Evolutionary conservation across 2,113 vertebrate species (phyloP).

Genomic region (Erythrocercus mccallii): DNA sequence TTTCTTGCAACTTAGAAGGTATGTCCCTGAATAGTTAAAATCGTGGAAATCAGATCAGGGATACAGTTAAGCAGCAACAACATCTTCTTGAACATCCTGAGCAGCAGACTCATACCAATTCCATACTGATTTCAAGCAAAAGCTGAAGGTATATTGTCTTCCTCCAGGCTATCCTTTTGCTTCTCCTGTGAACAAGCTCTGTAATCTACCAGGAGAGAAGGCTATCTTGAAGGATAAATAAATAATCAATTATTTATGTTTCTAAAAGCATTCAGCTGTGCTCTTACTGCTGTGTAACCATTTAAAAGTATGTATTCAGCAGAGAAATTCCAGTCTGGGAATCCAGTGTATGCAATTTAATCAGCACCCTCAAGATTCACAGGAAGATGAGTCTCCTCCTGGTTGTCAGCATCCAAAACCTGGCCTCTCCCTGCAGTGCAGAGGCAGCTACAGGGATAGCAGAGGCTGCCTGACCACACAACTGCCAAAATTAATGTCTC

Average conservation of each 20-base stretch:
- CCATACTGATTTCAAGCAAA: background rate
- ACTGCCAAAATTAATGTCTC: background rate
- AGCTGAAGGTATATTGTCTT: slow-evolving; percentile 6
- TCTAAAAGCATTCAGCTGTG: slow-evolving; percentile 44
- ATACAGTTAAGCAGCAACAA: background rate
- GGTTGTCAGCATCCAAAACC: background rate
- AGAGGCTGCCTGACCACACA: background rate
- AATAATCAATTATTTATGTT: slow-evolving; percentile 61
- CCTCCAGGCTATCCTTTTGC: slow-evolving; percentile 35
- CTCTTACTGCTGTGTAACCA: slow-evolving; percentile 3
- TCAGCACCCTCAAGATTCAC: background rate
- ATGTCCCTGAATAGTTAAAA: background rate
- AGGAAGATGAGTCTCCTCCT: background rate
- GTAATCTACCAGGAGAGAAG: slow-evolving; percentile 25
- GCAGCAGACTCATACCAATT: background rate
- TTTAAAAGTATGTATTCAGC: slow-evolving; percentile 8
- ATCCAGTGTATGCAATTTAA: background rate
- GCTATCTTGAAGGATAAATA: slow-evolving; percentile 57
- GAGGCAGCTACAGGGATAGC: background rate
- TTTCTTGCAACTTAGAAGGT: background rate
- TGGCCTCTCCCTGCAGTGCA: background rate
- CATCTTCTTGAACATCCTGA: background rate
- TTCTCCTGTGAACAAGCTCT: slow-evolving; percentile 28
- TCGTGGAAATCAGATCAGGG: background rate
- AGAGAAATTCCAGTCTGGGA: slow-evolving; percentile 20